Percentiles rank a stretch among this genome's conserved stretches.
Evolutionary conservation across 2,113 vertebrate genomes (phyloP).

Genomic region (Tragelaphus scriptus): DNA sequence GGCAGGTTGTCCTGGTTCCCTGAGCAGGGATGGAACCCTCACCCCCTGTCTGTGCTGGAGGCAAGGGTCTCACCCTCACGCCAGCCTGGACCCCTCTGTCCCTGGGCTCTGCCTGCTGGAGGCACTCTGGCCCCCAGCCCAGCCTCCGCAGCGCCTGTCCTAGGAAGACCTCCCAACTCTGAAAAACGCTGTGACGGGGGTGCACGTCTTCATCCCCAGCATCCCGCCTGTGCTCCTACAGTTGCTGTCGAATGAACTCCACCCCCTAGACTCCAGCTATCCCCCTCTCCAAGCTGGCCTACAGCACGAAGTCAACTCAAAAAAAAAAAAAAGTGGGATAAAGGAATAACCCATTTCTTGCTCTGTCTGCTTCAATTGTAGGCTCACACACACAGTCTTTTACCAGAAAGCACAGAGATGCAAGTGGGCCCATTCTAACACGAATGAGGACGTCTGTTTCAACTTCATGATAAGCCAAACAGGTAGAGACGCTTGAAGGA

Average conservation of each 20-base stretch:
- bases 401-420: background rate
- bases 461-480: background rate
- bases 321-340: background rate
- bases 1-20: background rate
- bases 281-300: background rate
- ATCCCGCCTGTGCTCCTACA: fast-evolving
- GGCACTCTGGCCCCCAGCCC: background rate
- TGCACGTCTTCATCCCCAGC: background rate
- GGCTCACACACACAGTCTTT: background rate
- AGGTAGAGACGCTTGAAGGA: background rate
- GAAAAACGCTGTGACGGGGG: fast-evolving
- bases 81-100: background rate
- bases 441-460: background rate
- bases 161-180: background rate
- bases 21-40: background rate
- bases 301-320: background rate
- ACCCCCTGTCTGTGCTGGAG: background rate
- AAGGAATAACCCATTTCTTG: background rate
- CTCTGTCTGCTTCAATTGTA: background rate
- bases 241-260: background rate
- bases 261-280: background rate
- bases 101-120: background rate
- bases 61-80: background rate
- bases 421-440: background rate
- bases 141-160: background rate